These are phyloP conservation scores for Paralichthys olivaceus DNA, from an alignment of 2,113 vertebrate species.

Conservation along the genomic window DNA sequence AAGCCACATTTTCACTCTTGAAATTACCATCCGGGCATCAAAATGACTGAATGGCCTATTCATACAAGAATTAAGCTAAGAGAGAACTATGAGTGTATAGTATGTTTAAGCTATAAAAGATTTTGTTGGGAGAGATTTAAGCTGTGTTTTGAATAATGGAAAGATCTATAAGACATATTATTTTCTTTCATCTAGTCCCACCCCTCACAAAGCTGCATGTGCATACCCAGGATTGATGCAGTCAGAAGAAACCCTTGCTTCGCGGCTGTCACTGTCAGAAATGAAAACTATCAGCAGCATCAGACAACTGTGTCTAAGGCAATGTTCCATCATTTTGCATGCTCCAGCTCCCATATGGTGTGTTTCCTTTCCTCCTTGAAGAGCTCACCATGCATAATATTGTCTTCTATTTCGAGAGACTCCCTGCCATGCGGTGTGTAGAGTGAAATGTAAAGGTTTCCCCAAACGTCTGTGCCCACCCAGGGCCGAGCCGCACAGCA, in stretches of 20 bases:
- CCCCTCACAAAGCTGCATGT: not conserved
- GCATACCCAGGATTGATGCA: not conserved
- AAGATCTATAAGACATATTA: not conserved
- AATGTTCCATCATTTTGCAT: constrained; percentile 51
- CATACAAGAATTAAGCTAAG: not conserved
- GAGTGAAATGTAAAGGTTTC: constrained; percentile 63
- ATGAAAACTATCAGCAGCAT: constrained; percentile 46
- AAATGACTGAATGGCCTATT: not conserved
- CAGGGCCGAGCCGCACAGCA: constrained; percentile 50
- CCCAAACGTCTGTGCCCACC: constrained; percentile 60
- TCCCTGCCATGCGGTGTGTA: constrained; percentile 48
- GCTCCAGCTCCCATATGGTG: constrained; percentile 55
- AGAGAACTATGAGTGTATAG: not conserved
- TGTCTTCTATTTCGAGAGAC: constrained; percentile 78
- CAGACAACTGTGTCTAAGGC: constrained; percentile 56
- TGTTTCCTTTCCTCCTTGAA: constrained; percentile 54
- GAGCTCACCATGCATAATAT: constrained; percentile 76
- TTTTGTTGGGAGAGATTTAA: constrained; percentile 5
- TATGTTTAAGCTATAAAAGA: constrained; percentile 3
- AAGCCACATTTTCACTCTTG: not conserved
- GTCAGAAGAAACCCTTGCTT: constrained; percentile 21
- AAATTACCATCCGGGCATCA: not conserved
- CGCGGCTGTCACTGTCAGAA: constrained; percentile 21
- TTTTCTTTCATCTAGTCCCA: constrained; percentile 11
- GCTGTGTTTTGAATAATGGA: constrained; percentile 18